Evolutionary conservation across 2,888 invertebrate species (phyloP), one percentile per base, ranked within the genome.

Genomic region (Pseudococcus viburni): DNA sequence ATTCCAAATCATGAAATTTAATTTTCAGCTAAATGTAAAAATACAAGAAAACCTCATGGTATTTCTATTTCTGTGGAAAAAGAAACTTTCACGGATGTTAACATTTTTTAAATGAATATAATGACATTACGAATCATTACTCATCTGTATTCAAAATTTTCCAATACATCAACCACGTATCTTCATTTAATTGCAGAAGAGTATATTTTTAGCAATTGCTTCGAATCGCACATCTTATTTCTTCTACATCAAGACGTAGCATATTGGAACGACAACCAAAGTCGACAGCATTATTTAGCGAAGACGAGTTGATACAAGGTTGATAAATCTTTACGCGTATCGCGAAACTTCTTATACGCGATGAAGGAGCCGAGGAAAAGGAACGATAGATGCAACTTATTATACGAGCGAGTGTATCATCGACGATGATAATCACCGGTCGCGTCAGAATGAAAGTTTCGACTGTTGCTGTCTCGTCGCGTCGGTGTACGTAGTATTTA

Each of bases 381-480:
- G 55, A 55, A 55, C 48, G n/a, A 55, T 9, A 51, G 55, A 55
- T 55, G 55, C 55, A 55, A n/a, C 55, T 55, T 55, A 55, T 55
- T n/a, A 55, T 68, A 26, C 26, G 26, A 68, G 68, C 22, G 7
- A 64, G 22, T 3, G 68, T 68, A 68, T 68, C 68, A 68, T 68
- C 68, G 68, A 68, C 26, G 15, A 26, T 26, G 26, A 68, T 68
- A 68, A 68, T 68, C 68, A 68, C 68, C 68, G 26, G 68, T 68
- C 68, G 68, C 26, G 68, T 68, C 68, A 55, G 55, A 68, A 42
- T 42, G 68, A 68, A 68, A 68, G 22, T 68, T 68, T 68, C 26
- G 68, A 68, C 68, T 68, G 68, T 68, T 68, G 68, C 68, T 68
- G 68, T 68, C 68, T 68, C 68, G 68, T 68, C 68, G 68, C 26